Conservation (phyloP, 2,113 vertebrate species). For the Neofelis nebulosa region DNA sequence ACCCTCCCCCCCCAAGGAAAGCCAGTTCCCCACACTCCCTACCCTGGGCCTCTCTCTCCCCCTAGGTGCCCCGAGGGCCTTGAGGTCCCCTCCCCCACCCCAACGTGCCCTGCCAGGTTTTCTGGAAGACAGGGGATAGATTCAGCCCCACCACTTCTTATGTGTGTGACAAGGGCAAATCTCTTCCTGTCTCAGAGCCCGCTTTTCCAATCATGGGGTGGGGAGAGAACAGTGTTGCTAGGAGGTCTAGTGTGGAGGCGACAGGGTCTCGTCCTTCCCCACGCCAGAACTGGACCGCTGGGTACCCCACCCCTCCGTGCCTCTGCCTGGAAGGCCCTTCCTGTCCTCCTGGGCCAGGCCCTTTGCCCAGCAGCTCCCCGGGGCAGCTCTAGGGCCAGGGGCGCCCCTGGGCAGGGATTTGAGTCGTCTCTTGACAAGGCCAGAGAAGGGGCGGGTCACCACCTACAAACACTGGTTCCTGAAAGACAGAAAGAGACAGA, state of each 20-base stretch:
- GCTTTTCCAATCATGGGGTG: not conserved
- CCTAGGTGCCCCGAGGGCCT: not conserved
- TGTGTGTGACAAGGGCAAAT: not conserved
- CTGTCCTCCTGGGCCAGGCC: not conserved
- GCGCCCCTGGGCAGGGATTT: not conserved
- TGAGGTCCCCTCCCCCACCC: not conserved
- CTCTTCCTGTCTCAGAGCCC: not conserved
- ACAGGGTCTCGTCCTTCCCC: not conserved
- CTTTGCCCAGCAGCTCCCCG: not conserved
- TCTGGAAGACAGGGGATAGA: not conserved
- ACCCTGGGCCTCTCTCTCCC: not conserved
- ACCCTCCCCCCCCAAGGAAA: not conserved
- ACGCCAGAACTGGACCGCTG: not conserved
- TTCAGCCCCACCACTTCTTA: not conserved
- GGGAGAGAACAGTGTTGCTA: not conserved
- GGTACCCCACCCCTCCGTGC: not conserved
- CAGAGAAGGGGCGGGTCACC: not conserved
- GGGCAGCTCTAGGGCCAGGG: not conserved
- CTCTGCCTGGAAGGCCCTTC: not conserved
- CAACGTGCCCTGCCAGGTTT: not conserved
- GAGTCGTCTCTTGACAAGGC: not conserved
- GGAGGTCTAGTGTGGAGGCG: not conserved
- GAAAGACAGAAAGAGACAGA: constrained; percentile 1
- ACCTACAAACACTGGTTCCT: not conserved
- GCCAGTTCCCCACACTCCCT: not conserved